Evolutionary conservation across 2,888 invertebrate species (phyloP).

Genomic region (Chorisops tibialis): DNA sequence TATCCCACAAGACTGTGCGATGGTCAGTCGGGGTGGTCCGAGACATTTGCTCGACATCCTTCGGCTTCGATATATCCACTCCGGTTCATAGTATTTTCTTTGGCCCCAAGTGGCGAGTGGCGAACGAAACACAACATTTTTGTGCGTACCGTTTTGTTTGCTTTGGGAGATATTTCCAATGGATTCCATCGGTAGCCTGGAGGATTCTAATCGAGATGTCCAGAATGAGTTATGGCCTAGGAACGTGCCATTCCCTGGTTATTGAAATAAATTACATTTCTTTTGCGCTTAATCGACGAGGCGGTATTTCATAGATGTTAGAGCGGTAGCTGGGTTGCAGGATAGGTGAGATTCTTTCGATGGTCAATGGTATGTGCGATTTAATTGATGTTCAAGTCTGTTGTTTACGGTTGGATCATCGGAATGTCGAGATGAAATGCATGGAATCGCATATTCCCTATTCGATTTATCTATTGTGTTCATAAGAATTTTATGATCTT

Average conservation of each 20-base stretch:
- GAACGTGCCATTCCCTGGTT: slow-evolving; percentile 19
- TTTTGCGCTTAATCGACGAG: slow-evolving; percentile 23
- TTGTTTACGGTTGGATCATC: too few species aligned
- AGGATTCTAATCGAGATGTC: slow-evolving; percentile 22
- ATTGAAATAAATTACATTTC: slow-evolving; percentile 25
- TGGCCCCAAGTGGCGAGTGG: slow-evolving; percentile 4
- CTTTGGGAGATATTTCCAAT: slow-evolving; percentile 16
- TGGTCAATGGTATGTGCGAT: too few species aligned
- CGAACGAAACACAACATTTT: slow-evolving; percentile 9
- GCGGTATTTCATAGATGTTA: not conserved
- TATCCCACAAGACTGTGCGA: slow-evolving; percentile 2
- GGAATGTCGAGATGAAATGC: too few species aligned
- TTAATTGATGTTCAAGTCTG: too few species aligned
- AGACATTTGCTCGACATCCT: too few species aligned
- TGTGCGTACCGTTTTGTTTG: slow-evolving; percentile 16
- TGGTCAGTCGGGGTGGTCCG: not conserved
- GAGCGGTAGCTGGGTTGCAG: too few species aligned
- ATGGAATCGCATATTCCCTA: too few species aligned
- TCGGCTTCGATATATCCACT: too few species aligned
- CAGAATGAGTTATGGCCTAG: slow-evolving; percentile 19
- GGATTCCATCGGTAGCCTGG: slow-evolving; percentile 2
- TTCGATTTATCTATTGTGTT: too few species aligned
- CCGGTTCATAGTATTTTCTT: not conserved
- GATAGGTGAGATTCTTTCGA: too few species aligned
- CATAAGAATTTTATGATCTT: too few species aligned